These are phyloP conservation scores for Coelogynopora nodosa DNA, from an alignment of 2,888 invertebrate genomes.

Conservation along the genomic window DNA sequence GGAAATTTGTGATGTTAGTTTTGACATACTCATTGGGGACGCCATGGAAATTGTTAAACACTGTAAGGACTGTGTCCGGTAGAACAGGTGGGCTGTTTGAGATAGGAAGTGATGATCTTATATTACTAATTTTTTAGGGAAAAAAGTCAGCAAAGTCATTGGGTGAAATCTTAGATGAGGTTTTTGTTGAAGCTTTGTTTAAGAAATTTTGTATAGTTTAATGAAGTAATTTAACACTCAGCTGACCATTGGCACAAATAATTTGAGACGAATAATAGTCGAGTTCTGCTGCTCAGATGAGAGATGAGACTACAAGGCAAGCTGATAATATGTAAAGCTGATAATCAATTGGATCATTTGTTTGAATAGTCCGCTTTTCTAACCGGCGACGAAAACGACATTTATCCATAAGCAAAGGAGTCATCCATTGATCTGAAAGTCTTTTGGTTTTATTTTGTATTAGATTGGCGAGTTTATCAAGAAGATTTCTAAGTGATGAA, in stretches of 20 bases:
- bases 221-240: background rate
- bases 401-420: conserved; percentile 4
- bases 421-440: conserved; percentile 31
- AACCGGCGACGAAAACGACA: background rate
- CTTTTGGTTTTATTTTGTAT: conserved; percentile 17
- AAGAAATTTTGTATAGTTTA: conserved; percentile 17
- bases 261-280: conserved; percentile 12
- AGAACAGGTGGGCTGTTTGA: conserved; percentile 10
- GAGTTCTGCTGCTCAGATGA: background rate
- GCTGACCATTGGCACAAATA: conserved; percentile 11
- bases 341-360: background rate
- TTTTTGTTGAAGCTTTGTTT: conserved; percentile 7
- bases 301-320: conserved; percentile 19
- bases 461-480: background rate
- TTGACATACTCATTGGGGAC: background rate
- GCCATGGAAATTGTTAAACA: conserved; percentile 13
- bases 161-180: background rate
- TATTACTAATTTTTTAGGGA: background rate
- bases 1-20: conserved; percentile 6
- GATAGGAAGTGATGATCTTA: conserved; percentile 9
- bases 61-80: background rate
- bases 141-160: conserved; percentile 14
- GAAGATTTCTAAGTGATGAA: background rate
- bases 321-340: conserved; percentile 13
- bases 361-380: background rate